Percentiles rank a stretch among this genome's conserved stretches.
phyloP scores from a whole-genome alignment of 2,113 vertebrate genomes.

The Neoarius graeffei region DNA sequence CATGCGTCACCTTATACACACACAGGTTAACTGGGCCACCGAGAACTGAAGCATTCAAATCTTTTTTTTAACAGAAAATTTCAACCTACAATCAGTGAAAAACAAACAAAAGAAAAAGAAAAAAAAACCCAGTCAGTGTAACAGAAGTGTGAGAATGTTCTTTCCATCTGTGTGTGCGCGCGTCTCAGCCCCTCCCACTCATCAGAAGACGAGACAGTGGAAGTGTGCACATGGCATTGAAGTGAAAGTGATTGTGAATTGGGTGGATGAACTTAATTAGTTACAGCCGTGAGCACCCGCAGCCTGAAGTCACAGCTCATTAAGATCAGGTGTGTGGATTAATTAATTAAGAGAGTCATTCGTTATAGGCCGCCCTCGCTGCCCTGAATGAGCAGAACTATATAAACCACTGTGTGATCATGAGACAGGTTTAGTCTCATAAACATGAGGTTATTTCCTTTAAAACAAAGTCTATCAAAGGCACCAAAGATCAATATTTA shows the following conservation, averaged over 20 bases:
- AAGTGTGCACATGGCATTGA: slow-evolving; percentile 12
- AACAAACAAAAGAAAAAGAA: not conserved
- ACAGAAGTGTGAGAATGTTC: not conserved
- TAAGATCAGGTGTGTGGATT: slow-evolving; percentile 56
- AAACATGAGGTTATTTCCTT: not conserved
- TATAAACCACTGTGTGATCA: slow-evolving; percentile 1
- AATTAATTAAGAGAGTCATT: slow-evolving; percentile 50
- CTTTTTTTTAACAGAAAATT: not conserved
- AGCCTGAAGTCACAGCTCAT: slow-evolving; percentile 52
- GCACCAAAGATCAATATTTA: slow-evolving; percentile 15
- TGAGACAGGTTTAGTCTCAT: slow-evolving; percentile 9
- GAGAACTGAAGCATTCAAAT: not conserved
- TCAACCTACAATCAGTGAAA: not conserved
- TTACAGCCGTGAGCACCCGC: slow-evolving; percentile 44
- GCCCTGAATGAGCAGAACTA: not conserved
- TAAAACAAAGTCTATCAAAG: slow-evolving; percentile 32
- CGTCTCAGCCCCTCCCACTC: not conserved
- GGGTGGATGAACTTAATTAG: slow-evolving; percentile 53
- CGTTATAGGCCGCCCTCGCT: slow-evolving; percentile 33
- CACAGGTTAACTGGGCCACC: not conserved
- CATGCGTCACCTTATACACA: not conserved
- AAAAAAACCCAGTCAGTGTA: not conserved
- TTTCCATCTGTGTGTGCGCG: not conserved
- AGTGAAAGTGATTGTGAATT: slow-evolving; percentile 45
- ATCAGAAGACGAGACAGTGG: not conserved